Conservation (phyloP, 2,113 vertebrate genomes). For the Caloenas nicobarica region DNA sequence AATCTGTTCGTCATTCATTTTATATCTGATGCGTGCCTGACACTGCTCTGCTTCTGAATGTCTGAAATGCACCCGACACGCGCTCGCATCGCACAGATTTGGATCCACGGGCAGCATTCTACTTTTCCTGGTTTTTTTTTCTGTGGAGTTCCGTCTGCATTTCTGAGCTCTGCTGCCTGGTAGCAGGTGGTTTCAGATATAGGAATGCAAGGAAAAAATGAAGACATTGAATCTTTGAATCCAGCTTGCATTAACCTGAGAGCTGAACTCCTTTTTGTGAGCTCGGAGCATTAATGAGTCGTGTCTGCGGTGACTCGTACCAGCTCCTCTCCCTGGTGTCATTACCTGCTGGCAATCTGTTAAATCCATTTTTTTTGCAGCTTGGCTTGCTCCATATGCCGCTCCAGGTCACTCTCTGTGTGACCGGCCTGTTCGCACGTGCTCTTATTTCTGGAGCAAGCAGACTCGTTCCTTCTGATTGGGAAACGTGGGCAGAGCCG, state of each 20-base stretch:
- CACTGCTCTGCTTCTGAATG: neutral
- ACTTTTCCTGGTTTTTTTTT: neutral
- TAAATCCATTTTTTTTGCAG: neutral
- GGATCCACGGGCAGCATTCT: neutral
- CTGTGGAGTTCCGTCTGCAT: no score
- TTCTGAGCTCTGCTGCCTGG: neutral
- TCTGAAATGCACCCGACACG: neutral
- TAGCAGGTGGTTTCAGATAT: neutral
- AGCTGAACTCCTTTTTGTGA: neutral
- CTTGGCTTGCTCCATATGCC: neutral
- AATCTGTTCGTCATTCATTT: neutral
- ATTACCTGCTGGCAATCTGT: neutral
- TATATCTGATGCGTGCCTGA: neutral
- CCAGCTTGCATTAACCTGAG: neutral
- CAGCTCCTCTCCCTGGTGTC: accelerated
- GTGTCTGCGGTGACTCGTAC: neutral
- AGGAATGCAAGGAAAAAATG: no score
- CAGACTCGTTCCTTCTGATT: neutral
- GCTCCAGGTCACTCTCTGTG: neutral
- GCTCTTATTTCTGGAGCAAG: neutral
- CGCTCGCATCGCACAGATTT: neutral
- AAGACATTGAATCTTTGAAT: neutral
- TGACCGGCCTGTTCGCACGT: neutral
- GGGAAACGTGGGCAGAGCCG: neutral
- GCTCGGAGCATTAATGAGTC: neutral